A percentile compares a stretch with the other conserved stretches of the same genome.
These are phyloP conservation scores for Portevinia maculata DNA, from an alignment of 2,888 invertebrate genomes.

Conservation along the genomic window DNA sequence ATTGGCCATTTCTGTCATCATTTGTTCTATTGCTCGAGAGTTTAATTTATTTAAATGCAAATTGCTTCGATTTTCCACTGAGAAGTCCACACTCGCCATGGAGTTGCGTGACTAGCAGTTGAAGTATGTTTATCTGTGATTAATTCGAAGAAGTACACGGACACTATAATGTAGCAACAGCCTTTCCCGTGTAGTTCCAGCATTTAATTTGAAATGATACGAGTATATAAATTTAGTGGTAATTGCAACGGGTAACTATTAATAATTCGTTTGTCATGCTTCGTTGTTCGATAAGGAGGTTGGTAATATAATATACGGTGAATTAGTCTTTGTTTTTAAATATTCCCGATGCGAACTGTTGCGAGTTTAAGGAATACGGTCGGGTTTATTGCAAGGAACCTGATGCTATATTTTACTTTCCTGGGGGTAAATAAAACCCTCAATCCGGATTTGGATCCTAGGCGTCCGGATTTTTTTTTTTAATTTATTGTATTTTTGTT, in stretches of 20 bases:
- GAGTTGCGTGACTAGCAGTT: slow-evolving; percentile 53
- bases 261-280: background rate
- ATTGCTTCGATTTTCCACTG: slow-evolving; percentile 57
- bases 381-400: too few relatives aligned
- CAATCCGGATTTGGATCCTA: too few relatives aligned
- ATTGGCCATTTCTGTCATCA: background rate
- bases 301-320: too few relatives aligned
- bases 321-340: too few relatives aligned
- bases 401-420: too few relatives aligned
- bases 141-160: background rate
- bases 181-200: slow-evolving; percentile 6
- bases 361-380: too few relatives aligned
- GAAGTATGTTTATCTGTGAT: background rate
- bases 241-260: slow-evolving; percentile 35
- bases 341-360: too few relatives aligned
- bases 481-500: too few relatives aligned
- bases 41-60: slow-evolving; percentile 60
- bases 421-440: too few relatives aligned
- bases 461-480: too few relatives aligned
- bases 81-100: slow-evolving; percentile 45
- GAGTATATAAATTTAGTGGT: slow-evolving; percentile 53
- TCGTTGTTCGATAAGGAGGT: background rate
- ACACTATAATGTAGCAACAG: background rate
- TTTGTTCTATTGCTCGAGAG: background rate
- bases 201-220: slow-evolving; percentile 47